A percentile compares a stretch with the other conserved stretches of the same genome.
Conservation (phyloP, 2,888 invertebrate species). For the Sarcophaga variegata region DNA sequence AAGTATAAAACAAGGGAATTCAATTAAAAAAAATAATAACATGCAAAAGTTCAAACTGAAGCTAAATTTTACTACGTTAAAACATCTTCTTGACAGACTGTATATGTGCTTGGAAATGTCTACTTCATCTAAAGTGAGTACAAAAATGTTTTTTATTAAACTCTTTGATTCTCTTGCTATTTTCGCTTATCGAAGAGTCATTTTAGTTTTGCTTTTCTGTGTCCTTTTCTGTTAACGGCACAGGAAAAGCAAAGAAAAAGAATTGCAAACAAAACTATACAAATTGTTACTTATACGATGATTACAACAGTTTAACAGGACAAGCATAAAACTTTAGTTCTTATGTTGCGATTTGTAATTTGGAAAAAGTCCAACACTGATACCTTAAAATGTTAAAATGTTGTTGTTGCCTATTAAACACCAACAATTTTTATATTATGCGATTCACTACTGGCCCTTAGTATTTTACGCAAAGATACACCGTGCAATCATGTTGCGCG, state of each 20-base stretch:
- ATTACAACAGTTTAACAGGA: slow-evolving; percentile 40
- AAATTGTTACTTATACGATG: slow-evolving; percentile 49
- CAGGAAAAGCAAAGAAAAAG: slow-evolving; percentile 3
- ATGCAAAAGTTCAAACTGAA: too few relatives aligned
- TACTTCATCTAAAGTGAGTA: slow-evolving; percentile 1
- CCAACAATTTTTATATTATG: slow-evolving; percentile 3
- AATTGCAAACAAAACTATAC: slow-evolving; percentile 39
- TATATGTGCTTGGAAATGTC: not conserved
- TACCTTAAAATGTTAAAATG: slow-evolving; percentile 21
- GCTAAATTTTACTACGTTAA: too few relatives aligned
- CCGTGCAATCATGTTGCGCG: not conserved
- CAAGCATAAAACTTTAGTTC: slow-evolving; percentile 28
- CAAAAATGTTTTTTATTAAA: slow-evolving; percentile 20
- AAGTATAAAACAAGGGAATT: too few relatives aligned
- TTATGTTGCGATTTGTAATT: slow-evolving; percentile 47
- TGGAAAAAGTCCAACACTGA: slow-evolving; percentile 49
- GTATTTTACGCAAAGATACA: not conserved
- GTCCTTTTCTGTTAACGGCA: slow-evolving; percentile 7
- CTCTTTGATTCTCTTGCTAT: not conserved
- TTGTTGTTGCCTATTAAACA: slow-evolving; percentile 3
- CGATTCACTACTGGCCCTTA: not conserved
- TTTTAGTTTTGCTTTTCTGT: slow-evolving; percentile 44
- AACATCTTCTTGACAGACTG: too few relatives aligned
- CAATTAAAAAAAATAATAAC: too few relatives aligned
- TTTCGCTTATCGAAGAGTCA: slow-evolving; percentile 57